Evolutionary conservation across 1,140 invertebrate species (phyloP).

Genomic region (Gyrodactylus salaris): DNA sequence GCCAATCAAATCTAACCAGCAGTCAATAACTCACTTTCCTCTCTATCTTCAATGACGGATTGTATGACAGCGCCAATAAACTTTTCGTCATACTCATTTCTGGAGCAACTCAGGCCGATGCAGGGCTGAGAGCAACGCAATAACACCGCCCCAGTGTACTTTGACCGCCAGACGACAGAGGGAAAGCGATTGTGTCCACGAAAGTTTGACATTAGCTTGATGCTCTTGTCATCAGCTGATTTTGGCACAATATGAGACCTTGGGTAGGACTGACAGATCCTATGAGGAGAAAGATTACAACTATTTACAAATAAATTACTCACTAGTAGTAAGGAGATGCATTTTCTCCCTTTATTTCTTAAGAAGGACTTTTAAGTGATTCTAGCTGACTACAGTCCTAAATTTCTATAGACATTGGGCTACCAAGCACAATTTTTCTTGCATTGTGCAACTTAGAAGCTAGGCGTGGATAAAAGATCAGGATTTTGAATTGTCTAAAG

Average conservation of each 20-base stretch:
- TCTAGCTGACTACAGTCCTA: no score
- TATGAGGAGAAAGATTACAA: neutral
- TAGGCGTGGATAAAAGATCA: no score
- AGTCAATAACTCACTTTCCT: neutral
- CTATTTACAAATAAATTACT: no score
- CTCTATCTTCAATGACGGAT: neutral
- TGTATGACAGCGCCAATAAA: neutral
- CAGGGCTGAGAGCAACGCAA: neutral
- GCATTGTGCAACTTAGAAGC: no score
- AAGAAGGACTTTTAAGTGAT: no score
- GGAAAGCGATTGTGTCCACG: neutral
- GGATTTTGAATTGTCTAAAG: no score
- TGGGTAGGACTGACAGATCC: constrained; percentile 2
- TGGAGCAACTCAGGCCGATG: neutral
- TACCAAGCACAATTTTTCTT: no score
- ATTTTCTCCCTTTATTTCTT: no score
- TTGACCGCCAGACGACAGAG: neutral
- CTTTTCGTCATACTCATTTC: constrained; percentile 1
- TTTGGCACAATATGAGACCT: neutral
- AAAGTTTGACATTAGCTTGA: neutral
- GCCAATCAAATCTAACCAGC: neutral
- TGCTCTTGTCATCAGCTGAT: neutral
- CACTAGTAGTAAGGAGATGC: no score
- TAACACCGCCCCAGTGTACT: neutral
- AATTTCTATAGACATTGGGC: no score